Evolutionary conservation across 2,888 invertebrate species (phyloP), one percentile per base, ranked within the genome.

Genomic region (Eledone cirrhosa): DNA sequence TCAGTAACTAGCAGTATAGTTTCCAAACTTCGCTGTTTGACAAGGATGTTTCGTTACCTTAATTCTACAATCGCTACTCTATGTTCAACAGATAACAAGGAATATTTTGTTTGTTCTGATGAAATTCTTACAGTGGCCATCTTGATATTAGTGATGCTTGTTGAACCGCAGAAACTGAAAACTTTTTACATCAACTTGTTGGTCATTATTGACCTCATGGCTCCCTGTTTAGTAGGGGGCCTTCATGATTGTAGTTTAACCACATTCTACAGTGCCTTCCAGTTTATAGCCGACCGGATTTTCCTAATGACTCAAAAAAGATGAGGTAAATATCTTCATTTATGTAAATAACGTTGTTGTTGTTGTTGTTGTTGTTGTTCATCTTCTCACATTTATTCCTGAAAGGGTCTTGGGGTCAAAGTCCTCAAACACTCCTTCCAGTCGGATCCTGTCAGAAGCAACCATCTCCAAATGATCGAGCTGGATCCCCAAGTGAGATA

Each of bases 191-290:
- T 86, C 8, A 86, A 87, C 67, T 77, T 87, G 72, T 84, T 82
- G 76, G 65, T 87, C 29, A 82, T 88, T 65, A 81, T 86, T 13
- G 88, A 87, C 53, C 80, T 88, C 13, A 82, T 86, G 82, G 86
- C 89, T 19, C 84, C 83, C 4, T 89, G 87, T 79, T 84, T 88
- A 78, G 82, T 83, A 22, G 85, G 85, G 13, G 85, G 86, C 74
- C 85, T 86, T 16, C 87, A 88, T 81, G 87, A 86, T 79, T 88
- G 86, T 80, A 84, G 87, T 3, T 82, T 88, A 29, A 86, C 86
- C 0, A 88, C 86, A 77, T 85, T 89, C 48, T 82, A 81, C 41
- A 85, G 84, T n/a, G 88, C 88, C 5, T 88, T 84, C 78, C 87
- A 88, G 77, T 87, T 87, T 77, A 72, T 88, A n/a, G 84, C 86